Conservation (phyloP, 1,140 invertebrate genomes). For the Paramacrobiotus metropolitanus region DNA sequence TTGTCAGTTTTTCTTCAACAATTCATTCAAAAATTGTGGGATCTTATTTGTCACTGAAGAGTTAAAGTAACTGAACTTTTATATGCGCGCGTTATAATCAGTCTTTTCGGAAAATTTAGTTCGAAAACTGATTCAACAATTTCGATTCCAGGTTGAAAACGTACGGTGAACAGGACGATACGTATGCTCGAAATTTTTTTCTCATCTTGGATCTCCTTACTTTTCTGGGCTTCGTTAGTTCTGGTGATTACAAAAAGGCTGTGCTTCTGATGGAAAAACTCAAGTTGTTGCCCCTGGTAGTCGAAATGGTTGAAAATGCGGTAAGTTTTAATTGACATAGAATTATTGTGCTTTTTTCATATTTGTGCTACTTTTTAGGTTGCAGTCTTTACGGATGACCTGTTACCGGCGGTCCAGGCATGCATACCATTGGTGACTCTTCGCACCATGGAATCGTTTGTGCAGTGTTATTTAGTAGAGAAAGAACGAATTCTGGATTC, state of each 20-base stretch:
- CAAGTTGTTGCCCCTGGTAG: background rate
- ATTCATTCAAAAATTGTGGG: too few relatives aligned
- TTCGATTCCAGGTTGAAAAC: background rate
- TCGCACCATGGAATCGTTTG: background rate
- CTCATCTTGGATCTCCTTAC: background rate
- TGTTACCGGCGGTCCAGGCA: background rate
- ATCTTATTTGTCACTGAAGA: too few relatives aligned
- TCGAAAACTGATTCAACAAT: background rate
- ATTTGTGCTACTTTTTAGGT: background rate
- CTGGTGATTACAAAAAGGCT: background rate
- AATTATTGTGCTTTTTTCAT: background rate
- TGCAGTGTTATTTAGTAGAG: background rate
- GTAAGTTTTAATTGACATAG: background rate
- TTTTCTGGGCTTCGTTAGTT: background rate
- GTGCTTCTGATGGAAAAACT: background rate
- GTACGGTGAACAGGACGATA: background rate
- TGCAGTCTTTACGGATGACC: background rate
- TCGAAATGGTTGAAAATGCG: background rate
- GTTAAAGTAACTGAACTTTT: too few relatives aligned
- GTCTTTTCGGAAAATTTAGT: too few relatives aligned
- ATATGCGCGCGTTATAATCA: too few relatives aligned
- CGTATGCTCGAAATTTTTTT: background rate
- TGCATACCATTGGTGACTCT: background rate
- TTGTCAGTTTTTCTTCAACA: too few relatives aligned
- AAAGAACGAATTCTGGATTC: background rate